A percentile compares a stretch with the other conserved stretches of the same genome.
These are phyloP conservation scores for Leptinotarsa texana DNA, from an alignment of 1,140 invertebrate genomes.

Conservation along the genomic window DNA sequence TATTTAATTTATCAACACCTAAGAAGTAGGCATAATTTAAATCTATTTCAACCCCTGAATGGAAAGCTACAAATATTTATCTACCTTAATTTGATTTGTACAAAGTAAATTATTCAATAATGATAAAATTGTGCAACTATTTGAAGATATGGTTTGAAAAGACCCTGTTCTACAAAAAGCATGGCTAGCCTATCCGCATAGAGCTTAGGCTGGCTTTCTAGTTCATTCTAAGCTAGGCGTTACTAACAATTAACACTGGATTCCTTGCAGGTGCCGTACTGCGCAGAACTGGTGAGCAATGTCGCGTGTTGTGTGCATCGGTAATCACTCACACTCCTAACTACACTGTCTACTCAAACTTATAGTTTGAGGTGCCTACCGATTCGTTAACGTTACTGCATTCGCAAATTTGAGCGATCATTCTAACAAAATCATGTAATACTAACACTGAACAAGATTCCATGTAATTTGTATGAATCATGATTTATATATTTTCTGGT, in stretches of 20 bases:
- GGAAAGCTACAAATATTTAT: too few species aligned
- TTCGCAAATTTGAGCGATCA: not conserved
- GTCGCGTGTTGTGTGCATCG: conserved; percentile 89
- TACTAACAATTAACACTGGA: conserved; percentile 64
- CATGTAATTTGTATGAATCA: not conserved
- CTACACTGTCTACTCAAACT: conserved; percentile 55
- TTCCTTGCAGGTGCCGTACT: conserved; percentile 80
- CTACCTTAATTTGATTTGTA: too few species aligned
- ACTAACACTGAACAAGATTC: not conserved
- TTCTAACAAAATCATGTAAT: not conserved
- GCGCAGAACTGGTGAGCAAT: conserved; percentile 89
- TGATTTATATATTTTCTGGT: not conserved
- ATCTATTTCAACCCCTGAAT: too few species aligned
- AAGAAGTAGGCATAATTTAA: too few species aligned
- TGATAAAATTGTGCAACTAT: not conserved
- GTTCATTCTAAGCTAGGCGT: conserved; percentile 46
- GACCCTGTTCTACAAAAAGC: conserved; percentile 22
- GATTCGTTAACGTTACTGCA: conserved; percentile 6
- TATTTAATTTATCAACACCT: too few species aligned
- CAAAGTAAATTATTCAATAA: too few species aligned
- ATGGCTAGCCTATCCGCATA: conserved; percentile 43
- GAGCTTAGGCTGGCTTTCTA: conserved; percentile 47
- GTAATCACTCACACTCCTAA: conserved; percentile 64
- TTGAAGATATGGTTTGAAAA: conserved; percentile 9
- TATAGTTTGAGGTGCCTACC: conserved; percentile 13